Evolutionary conservation across 2,888 invertebrate species (phyloP), one percentile per base, ranked within the genome.

Genomic region (Listrodromus nycthemerus): DNA sequence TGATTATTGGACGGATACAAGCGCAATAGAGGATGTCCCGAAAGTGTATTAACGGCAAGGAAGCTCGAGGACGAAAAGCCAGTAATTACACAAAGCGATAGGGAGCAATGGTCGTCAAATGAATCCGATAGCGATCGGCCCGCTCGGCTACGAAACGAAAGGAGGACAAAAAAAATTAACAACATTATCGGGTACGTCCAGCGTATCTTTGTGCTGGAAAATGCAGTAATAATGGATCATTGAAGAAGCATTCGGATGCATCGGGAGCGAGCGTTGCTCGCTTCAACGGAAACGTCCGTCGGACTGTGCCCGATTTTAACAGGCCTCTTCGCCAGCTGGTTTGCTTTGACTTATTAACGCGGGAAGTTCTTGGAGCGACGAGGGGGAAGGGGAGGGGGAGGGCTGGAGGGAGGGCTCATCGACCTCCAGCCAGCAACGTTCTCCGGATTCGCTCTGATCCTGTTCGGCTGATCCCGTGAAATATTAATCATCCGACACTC

Each of bases 291-390:
- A 78, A 84, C 61, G 65, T 58, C 69, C 74, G 24, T 84, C 78
- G 70, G 41, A 7, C n/a, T 6, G 55, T 24, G 70, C 27, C n/a
- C 37, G 24, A 50, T 84, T 82, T 76, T 67, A 61, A n/a, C 52
- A n/a, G 55, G 55, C 30, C 76, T 48, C 50, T 66, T 80, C 61
- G 37, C 27, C 41, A 50, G 27, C 58, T 70, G 55, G 52, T 41
- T 33, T 24, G 24, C 58, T 37, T 52, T 84, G 70, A 84, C 41
- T 82, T 79, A 84, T 84, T 75, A 79, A 84, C 71, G 79, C 79
- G 66, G 58, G 48, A 76, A 75, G 78, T 76, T 70, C 58, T 65
- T 33, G 52, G 48, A 24, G 58, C 1, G 41, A 41, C 3, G 13
- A 13, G 41, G 16, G 45, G 6, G 45, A 8, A n/a, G n/a, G 8